A percentile compares a stretch with the other conserved stretches of the same genome.
These are phyloP conservation scores for Nephrotoma guestfalica DNA, from an alignment of 2,888 invertebrate genomes.

Conservation along the genomic window DNA sequence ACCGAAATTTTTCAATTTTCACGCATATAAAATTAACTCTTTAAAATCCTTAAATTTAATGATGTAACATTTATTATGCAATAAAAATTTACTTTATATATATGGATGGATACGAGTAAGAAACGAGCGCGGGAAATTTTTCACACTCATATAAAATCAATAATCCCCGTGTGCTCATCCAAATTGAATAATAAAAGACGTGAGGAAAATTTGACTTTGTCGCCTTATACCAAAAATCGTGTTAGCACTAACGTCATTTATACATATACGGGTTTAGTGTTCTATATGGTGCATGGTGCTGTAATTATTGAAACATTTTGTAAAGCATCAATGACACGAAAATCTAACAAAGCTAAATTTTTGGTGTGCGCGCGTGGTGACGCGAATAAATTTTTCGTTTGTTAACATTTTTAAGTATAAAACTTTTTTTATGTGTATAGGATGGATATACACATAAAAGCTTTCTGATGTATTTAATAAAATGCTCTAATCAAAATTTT, in stretches of 20 bases:
- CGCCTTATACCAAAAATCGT: background rate
- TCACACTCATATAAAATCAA: background rate
- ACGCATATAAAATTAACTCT: background rate
- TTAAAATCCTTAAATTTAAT: background rate
- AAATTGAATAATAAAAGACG: background rate
- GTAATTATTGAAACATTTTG: background rate
- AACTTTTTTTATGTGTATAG: background rate
- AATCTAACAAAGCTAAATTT: background rate
- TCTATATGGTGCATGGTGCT: background rate
- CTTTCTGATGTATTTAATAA: background rate
- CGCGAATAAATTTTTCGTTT: background rate
- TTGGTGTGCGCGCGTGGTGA: background rate
- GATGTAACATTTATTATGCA: background rate
- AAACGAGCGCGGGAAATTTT: background rate
- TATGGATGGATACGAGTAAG: background rate
- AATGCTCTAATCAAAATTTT: background rate
- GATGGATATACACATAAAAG: background rate
- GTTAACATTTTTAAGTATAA: background rate
- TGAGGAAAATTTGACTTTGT: background rate
- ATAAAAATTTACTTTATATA: background rate
- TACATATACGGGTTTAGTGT: background rate
- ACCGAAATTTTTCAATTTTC: background rate
- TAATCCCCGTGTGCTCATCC: background rate
- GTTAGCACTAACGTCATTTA: background rate
- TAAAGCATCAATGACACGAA: background rate